Conservation (phyloP, 2,888 invertebrate species). For the Drosophila limbata region DNA sequence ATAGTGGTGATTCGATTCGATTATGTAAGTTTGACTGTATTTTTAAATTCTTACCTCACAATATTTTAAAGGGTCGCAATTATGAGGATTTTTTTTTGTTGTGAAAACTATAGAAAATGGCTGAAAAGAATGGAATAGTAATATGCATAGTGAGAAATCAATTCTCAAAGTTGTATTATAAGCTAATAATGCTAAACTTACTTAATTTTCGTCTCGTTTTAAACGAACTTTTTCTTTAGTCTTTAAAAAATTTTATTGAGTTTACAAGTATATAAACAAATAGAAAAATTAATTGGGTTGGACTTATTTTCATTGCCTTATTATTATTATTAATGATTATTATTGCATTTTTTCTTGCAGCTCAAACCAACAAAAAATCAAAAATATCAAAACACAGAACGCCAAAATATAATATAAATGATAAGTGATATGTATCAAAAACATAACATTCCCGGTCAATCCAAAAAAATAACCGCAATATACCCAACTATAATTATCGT, state of each 20-base stretch:
- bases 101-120: constrained; percentile 60
- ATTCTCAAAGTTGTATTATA: background rate
- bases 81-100: too few relatives aligned
- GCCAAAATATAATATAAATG: constrained; percentile 25
- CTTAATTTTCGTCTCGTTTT: too few relatives aligned
- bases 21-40: too few relatives aligned
- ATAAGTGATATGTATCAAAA: constrained; percentile 38
- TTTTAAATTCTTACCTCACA: too few relatives aligned
- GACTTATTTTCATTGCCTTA: constrained; percentile 2
- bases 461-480: background rate
- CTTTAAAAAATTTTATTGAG: background rate
- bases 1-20: too few relatives aligned
- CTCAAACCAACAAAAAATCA: constrained; percentile 18
- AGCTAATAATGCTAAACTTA: too few relatives aligned
- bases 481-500: constrained; percentile 1
- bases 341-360: constrained; percentile 30
- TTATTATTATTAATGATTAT: constrained; percentile 4
- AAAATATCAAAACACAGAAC: constrained; percentile 30
- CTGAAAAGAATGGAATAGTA: constrained; percentile 1
- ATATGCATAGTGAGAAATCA: background rate
- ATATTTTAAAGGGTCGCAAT: too few relatives aligned
- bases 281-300: constrained; percentile 28
- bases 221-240: background rate
- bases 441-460: constrained; percentile 17
- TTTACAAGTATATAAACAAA: background rate